Conservation (phyloP, 2,797 vertebrate genomes). For the Fistularia tabacaria region DNA sequence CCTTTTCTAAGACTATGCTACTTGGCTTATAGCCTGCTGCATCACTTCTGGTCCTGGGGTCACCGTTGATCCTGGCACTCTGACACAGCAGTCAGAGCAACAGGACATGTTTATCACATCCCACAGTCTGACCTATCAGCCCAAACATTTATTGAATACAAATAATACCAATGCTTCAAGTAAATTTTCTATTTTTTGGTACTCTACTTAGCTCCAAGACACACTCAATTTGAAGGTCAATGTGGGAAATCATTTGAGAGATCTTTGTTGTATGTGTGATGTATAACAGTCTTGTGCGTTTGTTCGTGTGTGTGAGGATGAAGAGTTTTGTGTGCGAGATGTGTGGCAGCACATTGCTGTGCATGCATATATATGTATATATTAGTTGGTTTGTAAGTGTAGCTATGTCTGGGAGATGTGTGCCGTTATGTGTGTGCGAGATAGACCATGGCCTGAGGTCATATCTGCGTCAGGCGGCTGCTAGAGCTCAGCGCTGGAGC, state of each 20-base stretch:
- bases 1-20: too few species aligned
- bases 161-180: conserved; percentile 22
- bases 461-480: conserved; percentile 70
- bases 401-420: conserved; percentile 12
- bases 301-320: conserved; percentile 24
- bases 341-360: conserved; percentile 8
- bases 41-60: too few species aligned
- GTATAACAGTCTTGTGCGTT: conserved; percentile 9
- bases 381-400: conserved; percentile 25
- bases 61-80: too few species aligned
- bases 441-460: conserved; percentile 72
- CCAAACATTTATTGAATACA: conserved; percentile 46
- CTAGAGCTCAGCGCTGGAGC: conserved; percentile 65
- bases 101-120: conserved; percentile 21
- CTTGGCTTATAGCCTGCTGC: too few species aligned
- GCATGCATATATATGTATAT: background rate
- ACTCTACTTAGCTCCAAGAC: conserved; percentile 36
- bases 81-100: too few species aligned
- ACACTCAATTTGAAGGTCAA: conserved; percentile 39
- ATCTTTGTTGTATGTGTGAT: conserved; percentile 8
- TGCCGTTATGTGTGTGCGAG: conserved; percentile 24
- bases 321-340: too few species aligned
- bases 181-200: conserved; percentile 39
- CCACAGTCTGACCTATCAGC: too few species aligned
- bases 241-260: conserved; percentile 27